Evolutionary conservation across 1,140 invertebrate genomes (phyloP), one percentile per base, ranked within the genome.

Genomic region (Hylyphantes graminicola): DNA sequence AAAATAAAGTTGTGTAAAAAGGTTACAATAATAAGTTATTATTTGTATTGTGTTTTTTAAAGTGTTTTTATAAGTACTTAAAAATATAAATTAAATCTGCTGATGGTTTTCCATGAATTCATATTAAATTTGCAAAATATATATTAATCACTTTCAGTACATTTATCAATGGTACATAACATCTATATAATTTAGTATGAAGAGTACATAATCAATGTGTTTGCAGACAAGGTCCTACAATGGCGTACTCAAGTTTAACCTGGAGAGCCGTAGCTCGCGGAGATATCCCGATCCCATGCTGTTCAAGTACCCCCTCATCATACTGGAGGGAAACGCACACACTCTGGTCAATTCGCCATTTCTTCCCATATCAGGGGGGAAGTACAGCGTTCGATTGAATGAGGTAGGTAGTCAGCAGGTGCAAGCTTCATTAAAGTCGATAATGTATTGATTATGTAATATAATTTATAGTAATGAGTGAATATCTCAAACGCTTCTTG

Each of bases 211-310:
- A 48, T 68, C 48, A 7, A 17, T 3, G 12, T 57, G 55, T 86
- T 76, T 76, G 11, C 91, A 93, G 91, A 93, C 94, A 89, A 85
- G 94, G 55, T 98, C 97, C 0, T 99, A 99, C 89, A 97, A 97
- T 86, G 97, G 97, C 8, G 94, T 93, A 85, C 89, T 99, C 4
- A 91, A 94, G 79, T 98, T 98, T 89, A 91, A 92, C 13, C 93
- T 95, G 0, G 90, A 93, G 57, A 94, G 94, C 50, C 92, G 93
- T 68, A 93, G 93, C 11, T 92, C 91, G 74, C 87, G 73, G 85
- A 87, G 89, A 17, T 89, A 93, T 51, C 92, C 93, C 59, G 91
- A 92, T 61, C 92, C 90, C n/a, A 89, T 91, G n/a, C 89, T 94
- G 4, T 89, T 92, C 15, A 87, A 90, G 0, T 96, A 95, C 90